Evolutionary conservation across 2,797 vertebrate genomes (phyloP), one percentile per base, ranked within the genome.

Genomic region (Zalophus californianus): DNA sequence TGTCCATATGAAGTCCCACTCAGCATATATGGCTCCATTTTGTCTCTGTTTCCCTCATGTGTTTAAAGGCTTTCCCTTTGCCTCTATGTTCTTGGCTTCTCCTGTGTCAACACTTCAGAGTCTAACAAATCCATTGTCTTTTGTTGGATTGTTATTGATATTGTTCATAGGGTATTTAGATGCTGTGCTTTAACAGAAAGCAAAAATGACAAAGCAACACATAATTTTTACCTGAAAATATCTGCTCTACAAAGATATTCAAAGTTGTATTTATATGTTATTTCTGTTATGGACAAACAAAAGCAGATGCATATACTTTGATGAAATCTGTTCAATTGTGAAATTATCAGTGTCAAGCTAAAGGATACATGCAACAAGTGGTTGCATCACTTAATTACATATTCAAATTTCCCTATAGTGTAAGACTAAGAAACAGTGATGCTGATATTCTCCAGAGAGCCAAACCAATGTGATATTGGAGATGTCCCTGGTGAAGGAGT

Each of bases 381-480:
- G 3, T 68, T 41, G 27, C 32, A 32, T 84, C 27, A 8, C 48
- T 48, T 87, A 93, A 21, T 14, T 58, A 38, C 25, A 12, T 54
- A 18, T 85, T 94, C 29, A 41, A 32, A 50, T 93, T 90, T 79
- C 35, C 14, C 41, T 48, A 38, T 3, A 60, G 1, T 16, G 4
- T 1, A 54, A 50, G n/a, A 12, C 50, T 68, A 48, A 79, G 50
- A 79, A 68, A 48, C 35, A 66, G 5, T 79, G 13, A 87, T 38
- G 6, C 6, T 86, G 58, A 92, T 64, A 14, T 32, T 32, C 1
- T 48, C 21, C 82, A 18, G n/a, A 50, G 5, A 54, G 2, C 27
- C 11, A 0, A 44, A 8, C 1, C 6, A 88, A 27, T 9, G 0
- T 52, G 16, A 52, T 21, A 58, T 0, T 35, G 21, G 35, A 77